Percentiles rank a stretch among this genome's conserved stretches.
Conservation (phyloP, 1,140 invertebrate species). For the Ooceraea biroi region DNA sequence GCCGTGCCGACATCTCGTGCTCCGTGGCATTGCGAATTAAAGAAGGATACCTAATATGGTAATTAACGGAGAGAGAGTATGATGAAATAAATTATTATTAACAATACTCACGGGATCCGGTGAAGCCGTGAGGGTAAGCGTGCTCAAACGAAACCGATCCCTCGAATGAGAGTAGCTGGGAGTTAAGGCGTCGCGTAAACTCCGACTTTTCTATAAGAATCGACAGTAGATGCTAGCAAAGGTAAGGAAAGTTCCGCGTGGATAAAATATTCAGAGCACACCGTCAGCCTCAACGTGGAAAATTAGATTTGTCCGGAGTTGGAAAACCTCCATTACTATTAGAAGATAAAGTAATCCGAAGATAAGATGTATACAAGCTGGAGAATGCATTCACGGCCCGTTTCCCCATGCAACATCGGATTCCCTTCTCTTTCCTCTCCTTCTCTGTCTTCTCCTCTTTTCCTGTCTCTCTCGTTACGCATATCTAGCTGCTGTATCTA, state of each 20-base stretch:
- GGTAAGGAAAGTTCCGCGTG: constrained; percentile 59
- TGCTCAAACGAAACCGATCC: background rate
- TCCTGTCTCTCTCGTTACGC: background rate
- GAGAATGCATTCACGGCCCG: constrained; percentile 42
- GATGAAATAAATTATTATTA: constrained; percentile 4
- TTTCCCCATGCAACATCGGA: constrained; percentile 4
- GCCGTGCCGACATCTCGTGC: background rate
- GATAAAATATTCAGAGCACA: constrained; percentile 75
- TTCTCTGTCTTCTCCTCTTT: too few relatives aligned
- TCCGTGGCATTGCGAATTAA: constrained; percentile 38
- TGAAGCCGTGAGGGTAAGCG: background rate
- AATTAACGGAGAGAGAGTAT: background rate
- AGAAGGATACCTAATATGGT: background rate
- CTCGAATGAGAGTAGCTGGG: background rate
- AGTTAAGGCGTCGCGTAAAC: constrained; percentile 26
- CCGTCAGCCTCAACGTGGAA: constrained; percentile 63
- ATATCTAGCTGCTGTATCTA: background rate
- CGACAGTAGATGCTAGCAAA: constrained; percentile 54
- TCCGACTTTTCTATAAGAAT: constrained; percentile 63
- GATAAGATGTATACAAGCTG: constrained; percentile 65
- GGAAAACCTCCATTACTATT: constrained; percentile 75
- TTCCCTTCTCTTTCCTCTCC: too few relatives aligned
- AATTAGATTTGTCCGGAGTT: constrained; percentile 76
- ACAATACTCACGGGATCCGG: background rate
- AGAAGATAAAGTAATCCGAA: constrained; percentile 69